These are phyloP conservation scores for Aurelia coerulea DNA, from an alignment of 30 jellyfish, hydroid and myxozoan species.

Conservation along the genomic window DNA sequence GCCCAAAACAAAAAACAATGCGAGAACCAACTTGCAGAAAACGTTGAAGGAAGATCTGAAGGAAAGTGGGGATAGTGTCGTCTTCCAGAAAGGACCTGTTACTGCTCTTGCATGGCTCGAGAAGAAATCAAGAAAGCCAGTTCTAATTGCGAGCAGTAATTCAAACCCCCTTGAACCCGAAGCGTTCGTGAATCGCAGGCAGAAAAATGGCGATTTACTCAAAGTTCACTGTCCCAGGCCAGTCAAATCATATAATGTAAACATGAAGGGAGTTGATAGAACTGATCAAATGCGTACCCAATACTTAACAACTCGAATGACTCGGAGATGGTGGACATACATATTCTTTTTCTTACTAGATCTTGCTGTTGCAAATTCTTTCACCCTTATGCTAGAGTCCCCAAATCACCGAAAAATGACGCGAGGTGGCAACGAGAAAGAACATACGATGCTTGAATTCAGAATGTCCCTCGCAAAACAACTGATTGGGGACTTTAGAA, in stretches of 20 bases:
- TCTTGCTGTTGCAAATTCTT: slow-evolving; percentile 68
- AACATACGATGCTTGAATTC: neutral
- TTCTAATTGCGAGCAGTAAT: slow-evolving; percentile 65
- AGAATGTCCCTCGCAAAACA: slow-evolving; percentile 14
- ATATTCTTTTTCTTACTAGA: slow-evolving; percentile 63
- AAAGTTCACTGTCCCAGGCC: slow-evolving; percentile 58
- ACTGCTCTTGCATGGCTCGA: slow-evolving; percentile 53
- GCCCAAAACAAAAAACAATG: no score
- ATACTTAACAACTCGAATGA: slow-evolving; percentile 52
- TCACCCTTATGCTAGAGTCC: slow-evolving; percentile 44
- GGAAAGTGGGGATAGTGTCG: slow-evolving; percentile 27
- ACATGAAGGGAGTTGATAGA: slow-evolving; percentile 87
- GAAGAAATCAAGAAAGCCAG: slow-evolving; percentile 16
- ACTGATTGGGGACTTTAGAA: slow-evolving; percentile 27
- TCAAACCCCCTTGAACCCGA: slow-evolving; percentile 16
- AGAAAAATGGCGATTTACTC: slow-evolving; percentile 55
- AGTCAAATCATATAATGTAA: slow-evolving; percentile 40
- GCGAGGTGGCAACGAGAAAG: no score
- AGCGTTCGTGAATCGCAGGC: slow-evolving; percentile 19
- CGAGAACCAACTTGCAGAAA: neutral
- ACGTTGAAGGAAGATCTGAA: slow-evolving; percentile 3
- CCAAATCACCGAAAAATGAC: neutral
- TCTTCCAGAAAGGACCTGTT: slow-evolving; percentile 44
- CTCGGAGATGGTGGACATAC: slow-evolving; percentile 77
- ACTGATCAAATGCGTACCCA: slow-evolving; percentile 67